Base-by-base conservation (phyloP, 2,888 invertebrate genomes). In the Diachrysia chrysitis region DNA sequence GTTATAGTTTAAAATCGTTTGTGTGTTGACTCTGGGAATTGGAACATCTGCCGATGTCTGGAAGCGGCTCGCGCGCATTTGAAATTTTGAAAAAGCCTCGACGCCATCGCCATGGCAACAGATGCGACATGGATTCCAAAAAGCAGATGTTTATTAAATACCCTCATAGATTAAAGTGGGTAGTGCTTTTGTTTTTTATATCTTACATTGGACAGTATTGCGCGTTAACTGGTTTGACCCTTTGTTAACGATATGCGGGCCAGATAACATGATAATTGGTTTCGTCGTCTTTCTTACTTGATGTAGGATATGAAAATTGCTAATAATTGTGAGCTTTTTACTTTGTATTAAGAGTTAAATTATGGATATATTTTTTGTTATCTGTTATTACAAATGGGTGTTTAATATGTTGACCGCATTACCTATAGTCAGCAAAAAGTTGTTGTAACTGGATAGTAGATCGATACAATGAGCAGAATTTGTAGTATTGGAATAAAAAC, bases 71-170 rank as follows among this genome's bases (percentile, higher is more conserved):
- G 88, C 89, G 93, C 92, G 92, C 92, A 92, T 94, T 93, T 88
- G 88, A 90, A 93, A 94, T 90, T 93, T 93, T 86, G 88, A 91
- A 94, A 93, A 93, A 93, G 91, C 89, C 86, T 85, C 87, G 85
- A 86, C 87, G 86, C 87, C 87, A 84, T 83, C 87, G 86, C 87
- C 87, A 84, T 83, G 83, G 87, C 84, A 93, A 94, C 95, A 95
- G 95, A 95, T 95, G 95, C 92, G 92, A 92, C 93, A 92, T 92
- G 93, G 94, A 95, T 93, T 94, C 93, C 90, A 89, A 85, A 87
- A 91, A 92, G 94, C 95, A 95, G 94, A 92, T 95, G 95, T 93
- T 93, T 91, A 91, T 90, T 92, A 93, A 93, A 91, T 89, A 91
- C 92, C 92, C 93, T 90, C 91, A 93, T 94, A 93, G 93, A 93